Evolutionary conservation across 1,140 invertebrate species (phyloP).

Genomic region (Drosophila quadrilineata): DNA sequence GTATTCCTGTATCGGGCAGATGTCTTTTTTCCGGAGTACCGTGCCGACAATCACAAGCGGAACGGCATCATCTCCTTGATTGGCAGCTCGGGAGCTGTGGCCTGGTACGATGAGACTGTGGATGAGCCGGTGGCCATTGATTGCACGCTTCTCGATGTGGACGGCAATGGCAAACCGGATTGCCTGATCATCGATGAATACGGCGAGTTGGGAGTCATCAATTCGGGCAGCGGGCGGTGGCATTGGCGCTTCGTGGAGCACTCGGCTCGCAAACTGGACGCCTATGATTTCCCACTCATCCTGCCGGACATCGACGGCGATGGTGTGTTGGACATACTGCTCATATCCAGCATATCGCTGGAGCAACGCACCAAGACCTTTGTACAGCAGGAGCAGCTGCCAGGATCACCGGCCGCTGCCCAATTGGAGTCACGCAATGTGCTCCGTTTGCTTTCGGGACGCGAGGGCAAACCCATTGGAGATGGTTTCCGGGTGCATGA

Average conservation of each 20-base stretch:
- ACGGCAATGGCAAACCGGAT: constrained; percentile 86
- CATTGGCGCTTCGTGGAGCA: constrained; percentile 85
- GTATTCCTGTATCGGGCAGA: constrained; percentile 87
- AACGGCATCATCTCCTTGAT: constrained; percentile 85
- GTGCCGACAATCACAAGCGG: constrained; percentile 81
- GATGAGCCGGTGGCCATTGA: constrained; percentile 86
- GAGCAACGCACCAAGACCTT: constrained; percentile 62
- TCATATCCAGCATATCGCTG: constrained; percentile 81
- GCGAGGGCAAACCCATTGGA: constrained; percentile 81
- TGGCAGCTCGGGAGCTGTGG: constrained; percentile 84
- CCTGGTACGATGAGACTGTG: constrained; percentile 85
- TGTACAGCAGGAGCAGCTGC: constrained; percentile 43
- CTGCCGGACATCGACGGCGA: constrained; percentile 88
- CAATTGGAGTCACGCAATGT: constrained; percentile 82
- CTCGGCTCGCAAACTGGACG: constrained; percentile 82
- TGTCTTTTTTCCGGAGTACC: constrained; percentile 83
- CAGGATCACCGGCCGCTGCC: background rate
- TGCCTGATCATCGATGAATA: constrained; percentile 88
- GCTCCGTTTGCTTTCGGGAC: constrained; percentile 85
- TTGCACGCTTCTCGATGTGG: constrained; percentile 87
- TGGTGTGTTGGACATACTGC: constrained; percentile 86
- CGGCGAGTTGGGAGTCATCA: constrained; percentile 86
- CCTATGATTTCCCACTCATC: constrained; percentile 86
- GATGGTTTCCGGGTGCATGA: constrained; percentile 82
- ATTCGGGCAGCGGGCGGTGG: constrained; percentile 85